Percentiles rank a stretch among this genome's conserved stretches.
These are phyloP conservation scores for Hedychridium roseum DNA, from an alignment of 2,888 invertebrate species.

Conservation along the genomic window DNA sequence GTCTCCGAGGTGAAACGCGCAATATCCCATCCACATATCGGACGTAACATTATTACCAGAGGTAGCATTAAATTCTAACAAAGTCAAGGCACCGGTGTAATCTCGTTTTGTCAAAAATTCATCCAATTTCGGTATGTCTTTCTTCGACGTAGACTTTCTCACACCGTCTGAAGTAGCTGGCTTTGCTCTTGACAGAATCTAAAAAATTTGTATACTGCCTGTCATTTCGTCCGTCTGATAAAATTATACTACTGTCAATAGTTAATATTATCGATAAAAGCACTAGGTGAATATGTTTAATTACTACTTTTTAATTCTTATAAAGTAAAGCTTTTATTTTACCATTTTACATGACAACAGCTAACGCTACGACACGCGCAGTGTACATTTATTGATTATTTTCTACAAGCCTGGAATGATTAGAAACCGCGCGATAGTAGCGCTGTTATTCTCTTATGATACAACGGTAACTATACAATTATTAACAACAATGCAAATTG, in stretches of 20 bases:
- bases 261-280: no score
- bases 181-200: conserved; percentile 86
- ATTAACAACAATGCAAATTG: no score
- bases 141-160: conserved; percentile 58
- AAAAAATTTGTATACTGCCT: no score
- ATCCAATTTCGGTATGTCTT: conserved; percentile 81
- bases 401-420: no score
- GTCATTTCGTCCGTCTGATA: no score
- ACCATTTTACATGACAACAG: conserved; percentile 6
- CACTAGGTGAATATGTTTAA: background rate
- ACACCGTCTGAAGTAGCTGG: conserved; percentile 72
- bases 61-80: conserved; percentile 78
- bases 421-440: no score
- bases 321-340: background rate
- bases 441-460: no score
- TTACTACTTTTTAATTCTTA: background rate
- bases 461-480: no score
- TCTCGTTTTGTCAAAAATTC: conserved; percentile 90
- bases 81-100: conserved; percentile 92
- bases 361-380: no score
- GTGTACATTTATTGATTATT: no score
- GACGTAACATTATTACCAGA: conserved; percentile 65
- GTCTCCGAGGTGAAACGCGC: conserved; percentile 95
- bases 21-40: conserved; percentile 92
- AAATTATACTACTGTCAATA: no score